Conservation (phyloP, 2,113 vertebrate species). For the Pygoscelis adeliae region DNA sequence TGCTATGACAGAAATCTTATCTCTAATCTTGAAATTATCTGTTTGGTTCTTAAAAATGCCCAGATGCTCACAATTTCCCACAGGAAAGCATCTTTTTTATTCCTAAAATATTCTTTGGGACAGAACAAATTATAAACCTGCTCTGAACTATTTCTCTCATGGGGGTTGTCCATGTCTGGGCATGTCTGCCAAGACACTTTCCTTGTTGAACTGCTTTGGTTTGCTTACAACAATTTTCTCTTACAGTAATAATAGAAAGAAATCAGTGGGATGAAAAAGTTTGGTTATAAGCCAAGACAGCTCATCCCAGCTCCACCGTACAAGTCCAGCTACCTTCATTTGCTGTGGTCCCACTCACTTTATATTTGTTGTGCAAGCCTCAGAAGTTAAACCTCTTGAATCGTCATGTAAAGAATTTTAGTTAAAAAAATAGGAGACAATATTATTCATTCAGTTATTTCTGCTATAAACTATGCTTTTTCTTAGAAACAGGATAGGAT, state of each 20-base stretch:
- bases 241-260: neutral
- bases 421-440: neutral
- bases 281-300: neutral
- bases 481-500: neutral
- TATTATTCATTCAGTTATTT: neutral
- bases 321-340: neutral
- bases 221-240: neutral
- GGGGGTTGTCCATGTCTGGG: too few species aligned
- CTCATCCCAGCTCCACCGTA: neutral
- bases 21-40: neutral
- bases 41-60: neutral
- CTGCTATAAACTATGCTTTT: neutral
- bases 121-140: neutral
- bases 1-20: neutral
- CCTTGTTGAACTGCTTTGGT: neutral
- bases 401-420: rapidly evolving
- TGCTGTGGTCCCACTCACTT: neutral
- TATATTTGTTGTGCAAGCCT: neutral
- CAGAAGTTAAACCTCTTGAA: neutral
- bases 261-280: neutral
- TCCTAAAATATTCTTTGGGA: neutral
- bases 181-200: neutral
- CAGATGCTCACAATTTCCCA: neutral
- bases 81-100: neutral
- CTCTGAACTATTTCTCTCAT: neutral